phyloP scores from a whole-genome alignment of 2,888 invertebrate genomes.

The Candidula unifasciata region DNA sequence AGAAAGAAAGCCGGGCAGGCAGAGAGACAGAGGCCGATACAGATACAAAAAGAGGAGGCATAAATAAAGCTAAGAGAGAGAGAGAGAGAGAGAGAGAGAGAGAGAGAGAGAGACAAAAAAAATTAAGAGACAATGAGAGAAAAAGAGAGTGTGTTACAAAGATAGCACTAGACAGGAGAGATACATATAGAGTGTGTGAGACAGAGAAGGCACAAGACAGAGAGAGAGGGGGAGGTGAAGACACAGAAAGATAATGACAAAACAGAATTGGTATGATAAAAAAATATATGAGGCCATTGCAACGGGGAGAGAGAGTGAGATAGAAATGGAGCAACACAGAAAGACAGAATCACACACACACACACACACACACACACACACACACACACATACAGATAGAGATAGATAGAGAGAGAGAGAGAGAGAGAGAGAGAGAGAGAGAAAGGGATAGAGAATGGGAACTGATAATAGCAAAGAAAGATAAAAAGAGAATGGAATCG shows the following conservation, averaged over 20 bases:
- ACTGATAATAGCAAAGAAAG: no score
- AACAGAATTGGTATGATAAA: neutral
- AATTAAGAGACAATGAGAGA: neutral
- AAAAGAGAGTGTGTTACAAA: neutral
- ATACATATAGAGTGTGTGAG: neutral
- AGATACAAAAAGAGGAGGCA: no score
- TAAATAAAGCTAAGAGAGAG: no score
- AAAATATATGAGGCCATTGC: neutral
- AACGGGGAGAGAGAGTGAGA: no score
- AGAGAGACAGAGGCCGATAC: no score
- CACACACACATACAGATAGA: slow-evolving; percentile 2
- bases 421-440: neutral
- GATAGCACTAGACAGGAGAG: neutral
- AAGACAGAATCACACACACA: no score
- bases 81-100: neutral
- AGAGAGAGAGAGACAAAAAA: neutral
- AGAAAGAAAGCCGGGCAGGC: no score
- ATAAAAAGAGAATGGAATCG: no score
- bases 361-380: neutral
- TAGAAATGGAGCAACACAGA: no score
- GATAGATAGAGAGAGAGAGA: neutral
- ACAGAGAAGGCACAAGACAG: neutral
- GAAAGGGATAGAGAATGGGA: no score
- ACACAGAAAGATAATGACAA: neutral
- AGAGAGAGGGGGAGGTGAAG: neutral